A percentile compares a stretch with the other conserved stretches of the same genome.
These are phyloP conservation scores for Hafferia zeledoni DNA, from an alignment of 2,797 vertebrate species.

Conservation along the genomic window DNA sequence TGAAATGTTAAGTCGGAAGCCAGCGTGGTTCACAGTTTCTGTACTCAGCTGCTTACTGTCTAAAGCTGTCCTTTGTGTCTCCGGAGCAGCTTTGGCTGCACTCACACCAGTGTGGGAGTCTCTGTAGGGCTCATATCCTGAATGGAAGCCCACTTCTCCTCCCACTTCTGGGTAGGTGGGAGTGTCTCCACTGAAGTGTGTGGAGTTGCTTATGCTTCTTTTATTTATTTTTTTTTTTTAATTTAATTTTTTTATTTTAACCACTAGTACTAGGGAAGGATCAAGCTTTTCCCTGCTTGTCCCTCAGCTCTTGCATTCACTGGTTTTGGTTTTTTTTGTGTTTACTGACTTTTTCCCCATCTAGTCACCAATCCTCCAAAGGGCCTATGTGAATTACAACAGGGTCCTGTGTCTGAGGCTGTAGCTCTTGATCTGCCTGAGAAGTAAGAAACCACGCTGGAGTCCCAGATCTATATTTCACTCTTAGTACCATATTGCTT, in stretches of 20 bases:
- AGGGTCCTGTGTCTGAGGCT: neutral
- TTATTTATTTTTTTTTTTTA: neutral
- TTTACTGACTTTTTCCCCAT: neutral
- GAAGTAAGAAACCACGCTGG: conserved; percentile 67
- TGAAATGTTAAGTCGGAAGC: conserved; percentile 36
- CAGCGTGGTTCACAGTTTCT: conserved; percentile 50
- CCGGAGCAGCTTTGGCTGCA: neutral
- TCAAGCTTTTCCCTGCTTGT: neutral
- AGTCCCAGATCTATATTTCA: conserved; percentile 50
- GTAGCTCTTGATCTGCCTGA: conserved; percentile 17
- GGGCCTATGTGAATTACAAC: neutral
- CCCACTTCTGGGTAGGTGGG: neutral
- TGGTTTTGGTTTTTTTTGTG: neutral
- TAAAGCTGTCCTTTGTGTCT: neutral
- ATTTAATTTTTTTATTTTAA: neutral
- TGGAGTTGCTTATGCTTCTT: neutral
- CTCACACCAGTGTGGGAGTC: neutral
- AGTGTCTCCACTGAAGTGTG: neutral
- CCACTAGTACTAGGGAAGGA: neutral
- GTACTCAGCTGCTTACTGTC: neutral
- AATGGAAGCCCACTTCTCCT: neutral
- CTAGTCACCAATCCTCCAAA: neutral
- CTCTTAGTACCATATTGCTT: conserved; percentile 40
- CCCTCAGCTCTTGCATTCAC: neutral
- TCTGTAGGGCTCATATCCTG: neutral